Evolutionary conservation across 2,888 invertebrate genomes (phyloP), one percentile per base, ranked within the genome.

Genomic region (Andrena dorsata): DNA sequence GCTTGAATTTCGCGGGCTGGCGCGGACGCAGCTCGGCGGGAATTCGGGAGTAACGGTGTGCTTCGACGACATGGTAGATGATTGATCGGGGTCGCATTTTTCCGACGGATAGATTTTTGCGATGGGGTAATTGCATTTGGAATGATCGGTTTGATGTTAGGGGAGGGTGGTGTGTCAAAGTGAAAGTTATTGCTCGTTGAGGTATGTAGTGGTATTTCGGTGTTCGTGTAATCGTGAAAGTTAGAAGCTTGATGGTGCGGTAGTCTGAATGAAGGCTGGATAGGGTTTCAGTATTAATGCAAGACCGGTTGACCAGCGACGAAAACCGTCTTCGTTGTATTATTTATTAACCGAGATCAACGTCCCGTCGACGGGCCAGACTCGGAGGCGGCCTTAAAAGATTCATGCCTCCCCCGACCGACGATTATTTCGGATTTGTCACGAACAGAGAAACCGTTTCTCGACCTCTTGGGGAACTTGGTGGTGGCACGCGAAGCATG

Each of bases 311-410:
- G 82, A 82, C 83, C 75, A 26, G n/a, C 28, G 61, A 58, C 68
- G 74, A 68, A 70, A 70, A 23, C 73, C 69, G 49, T 23, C 64
- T 47, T 56, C 49, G 60, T 47, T 56, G 35, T 47, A 20, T 82
- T 82, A 82, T 83, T 80, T 72, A 81, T 81, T 73, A 53, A 83
- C n/a, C n/a, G 16, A 79, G 79, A 83, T 84, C 75, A 75, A 79
- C 79, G 83, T 76, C 79, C 53, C 72, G 83, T 20, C 76, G 83
- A 73, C 56, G 49, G 49, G n/a, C 56, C 2, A 28, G 69, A 20
- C 51, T 58, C 61, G 30, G 47, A 51, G 23, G 13, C 26, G 26
- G 7, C 26, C 65, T 28, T 84, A n/a, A 84, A 84, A 79, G 63
- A 84, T 84, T 83, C 72, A 84, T 60, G 41, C 16, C 41, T 41